phyloP scores from a whole-genome alignment of 1,140 invertebrate genomes.

The Eriocheir sinensis region DNA sequence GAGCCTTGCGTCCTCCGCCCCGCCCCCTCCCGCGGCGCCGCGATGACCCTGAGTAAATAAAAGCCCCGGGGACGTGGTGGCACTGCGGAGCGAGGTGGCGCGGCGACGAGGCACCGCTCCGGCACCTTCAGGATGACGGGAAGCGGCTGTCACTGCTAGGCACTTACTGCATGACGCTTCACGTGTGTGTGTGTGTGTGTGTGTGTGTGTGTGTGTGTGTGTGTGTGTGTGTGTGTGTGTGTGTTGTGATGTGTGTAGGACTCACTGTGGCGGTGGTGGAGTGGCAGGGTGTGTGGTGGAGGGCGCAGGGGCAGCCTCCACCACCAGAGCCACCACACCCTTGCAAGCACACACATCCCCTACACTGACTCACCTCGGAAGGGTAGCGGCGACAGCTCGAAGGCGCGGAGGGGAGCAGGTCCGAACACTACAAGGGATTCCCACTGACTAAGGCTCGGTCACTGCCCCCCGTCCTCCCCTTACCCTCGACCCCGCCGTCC shows the following conservation, averaged over 20 bases:
- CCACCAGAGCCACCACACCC: neutral
- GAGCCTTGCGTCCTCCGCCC: neutral
- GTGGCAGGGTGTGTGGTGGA: neutral
- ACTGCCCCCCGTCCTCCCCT: no score
- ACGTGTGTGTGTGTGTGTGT: neutral
- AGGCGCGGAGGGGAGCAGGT: neutral
- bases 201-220: slow-evolving; percentile 22
- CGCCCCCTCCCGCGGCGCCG: neutral
- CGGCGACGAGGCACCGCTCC: neutral
- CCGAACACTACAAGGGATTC: slow-evolving; percentile 10
- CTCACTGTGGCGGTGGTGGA: neutral
- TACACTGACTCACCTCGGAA: neutral
- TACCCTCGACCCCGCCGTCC: no score
- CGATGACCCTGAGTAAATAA: neutral
- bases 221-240: slow-evolving; percentile 22
- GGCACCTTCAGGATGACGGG: neutral
- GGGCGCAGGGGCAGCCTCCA: neutral
- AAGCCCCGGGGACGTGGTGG: neutral
- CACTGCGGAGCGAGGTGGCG: neutral
- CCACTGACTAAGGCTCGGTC: slow-evolving; percentile 19
- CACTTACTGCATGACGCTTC: neutral
- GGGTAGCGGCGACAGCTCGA: neutral
- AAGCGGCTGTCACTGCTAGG: neutral
- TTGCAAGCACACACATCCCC: neutral
- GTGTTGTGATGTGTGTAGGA: neutral